phyloP scores from a whole-genome alignment of 2,797 vertebrate species.

The Tamandua tetradactyla region DNA sequence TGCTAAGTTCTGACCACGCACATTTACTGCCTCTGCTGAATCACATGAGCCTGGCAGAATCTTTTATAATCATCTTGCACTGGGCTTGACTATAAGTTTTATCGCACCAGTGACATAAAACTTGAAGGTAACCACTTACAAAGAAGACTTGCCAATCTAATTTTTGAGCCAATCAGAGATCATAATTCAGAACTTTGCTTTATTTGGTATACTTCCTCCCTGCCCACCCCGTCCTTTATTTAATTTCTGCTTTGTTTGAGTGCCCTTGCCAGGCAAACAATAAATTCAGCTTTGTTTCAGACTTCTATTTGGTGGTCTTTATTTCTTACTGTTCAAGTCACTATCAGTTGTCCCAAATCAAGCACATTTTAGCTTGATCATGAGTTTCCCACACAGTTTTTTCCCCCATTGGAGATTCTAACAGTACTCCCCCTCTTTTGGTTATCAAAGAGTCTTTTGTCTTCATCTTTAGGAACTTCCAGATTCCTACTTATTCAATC shows the following conservation, averaged over 20 bases:
- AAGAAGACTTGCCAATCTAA: not conserved
- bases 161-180: not conserved
- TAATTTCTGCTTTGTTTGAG: not conserved
- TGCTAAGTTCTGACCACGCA: not conserved
- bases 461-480: constrained; percentile 24
- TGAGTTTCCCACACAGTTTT: not conserved
- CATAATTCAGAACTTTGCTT: not conserved
- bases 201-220: not conserved
- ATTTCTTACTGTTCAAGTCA: not conserved
- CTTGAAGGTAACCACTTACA: not conserved
- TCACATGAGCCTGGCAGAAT: not conserved
- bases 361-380: not conserved
- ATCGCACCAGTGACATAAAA: not conserved
- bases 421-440: not conserved
- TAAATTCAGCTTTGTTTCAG: not conserved
- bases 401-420: not conserved
- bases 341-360: not conserved
- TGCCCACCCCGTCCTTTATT: no score
- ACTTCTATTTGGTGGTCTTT: not conserved
- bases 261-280: not conserved
- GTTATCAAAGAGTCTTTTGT: not conserved
- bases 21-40: not conserved
- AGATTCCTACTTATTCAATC: not conserved
- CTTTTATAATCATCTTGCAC: not conserved
- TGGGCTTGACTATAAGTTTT: not conserved